These are phyloP conservation scores for Sphaeridia pumilis DNA, from an alignment of 2,888 invertebrate genomes.

Conservation along the genomic window DNA sequence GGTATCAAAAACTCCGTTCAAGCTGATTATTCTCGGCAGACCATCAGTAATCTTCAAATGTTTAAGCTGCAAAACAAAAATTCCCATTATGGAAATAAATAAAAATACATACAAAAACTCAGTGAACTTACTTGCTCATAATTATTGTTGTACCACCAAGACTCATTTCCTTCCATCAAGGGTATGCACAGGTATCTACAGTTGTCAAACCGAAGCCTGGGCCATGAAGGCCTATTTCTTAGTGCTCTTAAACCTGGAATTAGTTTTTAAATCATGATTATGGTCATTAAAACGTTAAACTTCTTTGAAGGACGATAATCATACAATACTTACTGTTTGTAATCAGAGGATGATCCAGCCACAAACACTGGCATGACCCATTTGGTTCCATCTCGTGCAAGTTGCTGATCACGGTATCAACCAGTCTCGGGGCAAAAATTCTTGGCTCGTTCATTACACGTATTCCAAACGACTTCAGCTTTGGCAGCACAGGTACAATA, in stretches of 20 bases:
- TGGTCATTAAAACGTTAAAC: too few relatives aligned
- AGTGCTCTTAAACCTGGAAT: neutral
- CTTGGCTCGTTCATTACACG: constrained; percentile 23
- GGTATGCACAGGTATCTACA: constrained; percentile 21
- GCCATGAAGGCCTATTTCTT: constrained; percentile 19
- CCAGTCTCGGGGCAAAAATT: constrained; percentile 21
- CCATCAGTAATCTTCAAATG: constrained; percentile 23
- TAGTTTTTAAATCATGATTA: constrained; percentile 5
- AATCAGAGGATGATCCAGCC: constrained; percentile 32
- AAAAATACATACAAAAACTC: too few relatives aligned
- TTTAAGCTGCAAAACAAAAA: constrained; percentile 9
- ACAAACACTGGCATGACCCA: constrained; percentile 16
- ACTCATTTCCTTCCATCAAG: constrained; percentile 19
- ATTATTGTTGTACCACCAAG: constrained; percentile 8
- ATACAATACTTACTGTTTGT: too few relatives aligned
- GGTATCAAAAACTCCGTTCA: constrained; percentile 22
- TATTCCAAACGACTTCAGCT: constrained; percentile 23
- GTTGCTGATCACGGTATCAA: constrained; percentile 18
- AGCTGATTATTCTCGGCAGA: constrained; percentile 18
- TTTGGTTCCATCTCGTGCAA: constrained; percentile 16
- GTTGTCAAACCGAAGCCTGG: constrained; percentile 15
- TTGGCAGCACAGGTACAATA: constrained; percentile 21
- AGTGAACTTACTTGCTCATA: constrained; percentile 10
- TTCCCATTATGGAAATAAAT: neutral
- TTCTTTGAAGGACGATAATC: too few relatives aligned